Percentiles rank a stretch among this genome's conserved stretches.
Conservation (phyloP, 2,797 vertebrate genomes). For the Rhadinocentrus ornatus region DNA sequence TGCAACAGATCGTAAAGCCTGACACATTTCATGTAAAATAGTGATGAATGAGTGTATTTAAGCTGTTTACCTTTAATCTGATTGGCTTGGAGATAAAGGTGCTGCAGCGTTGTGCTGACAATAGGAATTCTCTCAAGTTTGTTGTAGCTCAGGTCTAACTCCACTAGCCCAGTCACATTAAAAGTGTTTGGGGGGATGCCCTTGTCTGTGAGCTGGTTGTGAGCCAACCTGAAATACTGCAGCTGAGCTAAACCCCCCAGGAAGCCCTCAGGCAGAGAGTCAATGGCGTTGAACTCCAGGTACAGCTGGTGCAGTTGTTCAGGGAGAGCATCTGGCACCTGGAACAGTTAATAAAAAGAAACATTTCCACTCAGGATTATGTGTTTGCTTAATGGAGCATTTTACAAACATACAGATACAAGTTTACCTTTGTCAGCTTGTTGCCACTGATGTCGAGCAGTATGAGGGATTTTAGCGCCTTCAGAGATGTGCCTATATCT, state of each 20-base stretch:
- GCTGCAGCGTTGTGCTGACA: constrained; percentile 90
- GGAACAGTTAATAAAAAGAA: not conserved
- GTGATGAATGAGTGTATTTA: too few species aligned
- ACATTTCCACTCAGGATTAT: not conserved
- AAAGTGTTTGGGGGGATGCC: constrained; percentile 91
- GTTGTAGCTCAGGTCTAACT: constrained; percentile 96
- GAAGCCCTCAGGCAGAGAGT: constrained; percentile 87
- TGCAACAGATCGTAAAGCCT: not conserved
- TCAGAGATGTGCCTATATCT: constrained; percentile 87
- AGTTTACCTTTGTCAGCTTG: constrained; percentile 84
- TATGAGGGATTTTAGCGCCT: constrained; percentile 87
- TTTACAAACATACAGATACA: constrained; percentile 13
- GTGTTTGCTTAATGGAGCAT: not conserved
- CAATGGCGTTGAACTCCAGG: constrained; percentile 91
- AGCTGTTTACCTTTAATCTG: constrained; percentile 88
- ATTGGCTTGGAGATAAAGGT: constrained; percentile 97
- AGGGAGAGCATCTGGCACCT: constrained; percentile 90
- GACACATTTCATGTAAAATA: not conserved
- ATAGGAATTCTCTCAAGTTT: constrained; percentile 93
- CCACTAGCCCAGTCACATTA: constrained; percentile 92
- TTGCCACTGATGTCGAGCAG: constrained; percentile 92
- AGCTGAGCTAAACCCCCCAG: constrained; percentile 86
- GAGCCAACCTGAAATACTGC: constrained; percentile 90
- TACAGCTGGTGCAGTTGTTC: constrained; percentile 92
- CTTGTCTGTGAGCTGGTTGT: constrained; percentile 92